Evolutionary conservation across 2,888 invertebrate genomes (phyloP).

Genomic region (Rhyacophila evoluta): DNA sequence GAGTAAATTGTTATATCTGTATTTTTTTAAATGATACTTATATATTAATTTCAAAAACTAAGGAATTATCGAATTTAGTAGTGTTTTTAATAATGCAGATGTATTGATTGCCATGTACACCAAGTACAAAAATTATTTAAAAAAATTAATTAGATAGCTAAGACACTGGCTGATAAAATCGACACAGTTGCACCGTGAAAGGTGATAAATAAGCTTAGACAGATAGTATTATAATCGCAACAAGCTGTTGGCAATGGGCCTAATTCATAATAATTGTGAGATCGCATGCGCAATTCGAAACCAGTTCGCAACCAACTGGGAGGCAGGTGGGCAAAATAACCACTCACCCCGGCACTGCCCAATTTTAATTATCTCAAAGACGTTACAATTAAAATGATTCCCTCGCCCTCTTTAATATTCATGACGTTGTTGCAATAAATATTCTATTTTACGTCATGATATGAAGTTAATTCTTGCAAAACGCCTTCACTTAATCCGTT

Average conservation of each 20-base stretch:
- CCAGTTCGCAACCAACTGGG: slow-evolving; percentile 39
- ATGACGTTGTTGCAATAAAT: not conserved
- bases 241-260: slow-evolving; percentile 31
- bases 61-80: too few relatives aligned
- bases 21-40: too few relatives aligned
- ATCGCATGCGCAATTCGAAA: slow-evolving; percentile 52
- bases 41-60: too few relatives aligned
- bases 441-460: not conserved
- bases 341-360: slow-evolving; percentile 36
- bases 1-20: too few relatives aligned
- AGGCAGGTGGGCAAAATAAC: slow-evolving; percentile 32
- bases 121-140: too few relatives aligned
- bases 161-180: not conserved
- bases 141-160: too few relatives aligned
- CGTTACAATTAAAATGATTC: slow-evolving; percentile 42
- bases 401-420: not conserved
- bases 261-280: slow-evolving; percentile 51
- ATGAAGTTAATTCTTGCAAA: not conserved
- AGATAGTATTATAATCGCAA: slow-evolving; percentile 5
- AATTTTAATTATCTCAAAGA: slow-evolving; percentile 38
- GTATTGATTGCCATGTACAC: too few relatives aligned
- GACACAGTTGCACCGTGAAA: not conserved
- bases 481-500: not conserved
- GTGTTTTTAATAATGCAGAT: too few relatives aligned
- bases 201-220: slow-evolving; percentile 4